Evolutionary conservation across 2,797 vertebrate genomes (phyloP), one percentile per base, ranked within the genome.

Genomic region (Typhlichthys eigenmanni): DNA sequence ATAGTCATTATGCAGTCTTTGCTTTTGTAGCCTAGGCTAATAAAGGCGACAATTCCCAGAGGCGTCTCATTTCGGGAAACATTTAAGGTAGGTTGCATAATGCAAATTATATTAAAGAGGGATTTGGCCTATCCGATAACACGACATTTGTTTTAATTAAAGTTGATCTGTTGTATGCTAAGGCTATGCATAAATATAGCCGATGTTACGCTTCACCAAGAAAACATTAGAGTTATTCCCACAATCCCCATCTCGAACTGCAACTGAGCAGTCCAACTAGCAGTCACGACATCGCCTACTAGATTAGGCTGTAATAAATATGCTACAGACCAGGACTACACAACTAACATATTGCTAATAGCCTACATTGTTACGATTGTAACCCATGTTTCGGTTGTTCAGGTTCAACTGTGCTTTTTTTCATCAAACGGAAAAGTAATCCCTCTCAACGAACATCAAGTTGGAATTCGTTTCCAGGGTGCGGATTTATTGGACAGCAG

Each of bases 81-180:
- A 56, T 75, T 64, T 62, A 74, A 88, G 87, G 88, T 90, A 88
- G 72, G 85, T 55, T 79, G 10, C 52, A 66, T 65, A 60, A 19
- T 38, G 50, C 38, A 51, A 47, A 47, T 55, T 1, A 48, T 52
- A 59, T 17, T 62, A 43, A 43, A 43, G 38, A 43, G 38, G 38
- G 38, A 1, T 8, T 38, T 7, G 7, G 9, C 38, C 38, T 43
- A 43, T 8, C 5, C 38, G 24, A 29, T 43, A 43, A 9, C 38
- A 43, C 7, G 38, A 43, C 7, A 43, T 43, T 7, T 43, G 5
- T 10, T 9, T 43, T 9, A 43, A 10, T 43, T 43, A 43, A 43
- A 43, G 38, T 43, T 7, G 38, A 43, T 43, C 1, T 43, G 38
- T 43, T 43, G 38, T 43, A 43, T 43, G 9, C 38, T 8, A 8